Base-by-base conservation (phyloP, 2,888 invertebrate species). In the Lamproptera curius region DNA sequence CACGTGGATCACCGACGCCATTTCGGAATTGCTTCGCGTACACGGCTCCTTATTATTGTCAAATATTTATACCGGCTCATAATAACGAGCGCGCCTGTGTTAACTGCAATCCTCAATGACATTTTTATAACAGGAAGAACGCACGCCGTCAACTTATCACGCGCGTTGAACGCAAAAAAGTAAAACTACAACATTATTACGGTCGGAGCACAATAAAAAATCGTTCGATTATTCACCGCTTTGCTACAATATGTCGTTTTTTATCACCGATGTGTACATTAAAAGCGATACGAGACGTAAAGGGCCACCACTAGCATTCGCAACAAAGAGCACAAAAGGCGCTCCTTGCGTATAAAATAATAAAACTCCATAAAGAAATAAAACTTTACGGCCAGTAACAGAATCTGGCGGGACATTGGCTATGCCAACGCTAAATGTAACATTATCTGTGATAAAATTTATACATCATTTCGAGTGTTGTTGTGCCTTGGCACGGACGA, bases 341-440 rank as follows among this genome's bases (percentile, higher is more conserved):
- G n/a, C n/a, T n/a, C 57, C 58, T 67, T 64, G 66, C 53, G 54
- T 56, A 62, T 66, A 73, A 66, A 67, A 73, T 72, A 75, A 76
- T 74, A 73, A 76, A 75, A 70, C 60, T 58, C 64, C 62, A 67
- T 71, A 75, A 73, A 77, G 72, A 72, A 73, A 76, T 81, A 76
- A 78, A 80, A 56, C 70, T 82, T 79, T 72, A 80, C 67, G 66
- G 60, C 71, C 61, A 58, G 73, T 72, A 71, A 77, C 72, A 68
- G 71, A 70, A 73, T 74, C 66, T 71, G 59, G 45, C 54, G 56
- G 41, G 55, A 59, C 56, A 48, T 42, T 41, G 46, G 43, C 46
- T 47, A 51, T 53, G 51, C 48, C 46, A 52, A 46, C 54, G 54
- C 58, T 56, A 66, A 67, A 63, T 62, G 55, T 64, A 64, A 70